A percentile compares a stretch with the other conserved stretches of the same genome.
These are phyloP conservation scores for Sciurus carolinensis DNA, from an alignment of 2,797 vertebrate genomes.

Conservation along the genomic window DNA sequence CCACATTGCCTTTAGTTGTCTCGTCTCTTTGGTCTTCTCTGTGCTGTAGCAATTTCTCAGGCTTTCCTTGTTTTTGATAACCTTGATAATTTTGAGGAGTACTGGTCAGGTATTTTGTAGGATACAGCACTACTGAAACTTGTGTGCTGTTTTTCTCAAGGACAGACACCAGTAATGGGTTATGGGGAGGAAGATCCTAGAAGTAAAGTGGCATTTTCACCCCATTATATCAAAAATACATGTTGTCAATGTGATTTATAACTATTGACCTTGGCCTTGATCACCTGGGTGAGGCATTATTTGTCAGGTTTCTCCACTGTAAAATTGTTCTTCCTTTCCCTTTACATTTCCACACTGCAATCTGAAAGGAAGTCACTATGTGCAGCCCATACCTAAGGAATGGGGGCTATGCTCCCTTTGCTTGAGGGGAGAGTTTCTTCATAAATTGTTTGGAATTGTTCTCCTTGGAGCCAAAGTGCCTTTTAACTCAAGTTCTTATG, in stretches of 20 bases:
- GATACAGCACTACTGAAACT: not conserved
- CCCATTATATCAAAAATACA: not conserved
- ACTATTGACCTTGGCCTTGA: not conserved
- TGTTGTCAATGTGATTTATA: not conserved
- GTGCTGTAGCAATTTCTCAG: not conserved
- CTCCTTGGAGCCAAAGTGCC: not conserved
- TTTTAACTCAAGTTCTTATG: constrained; percentile 35
- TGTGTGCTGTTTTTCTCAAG: constrained; percentile 1
- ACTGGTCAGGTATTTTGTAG: not conserved
- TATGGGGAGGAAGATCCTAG: not conserved
- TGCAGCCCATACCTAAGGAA: not conserved
- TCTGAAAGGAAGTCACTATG: constrained; percentile 21
- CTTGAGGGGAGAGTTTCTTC: not conserved
- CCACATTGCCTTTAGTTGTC: not conserved
- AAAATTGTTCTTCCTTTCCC: not conserved
- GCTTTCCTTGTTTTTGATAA: not conserved
- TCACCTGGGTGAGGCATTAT: not conserved
- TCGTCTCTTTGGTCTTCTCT: not conserved
- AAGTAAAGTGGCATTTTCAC: not conserved
- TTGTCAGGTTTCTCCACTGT: not conserved
- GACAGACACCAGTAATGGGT: not conserved
- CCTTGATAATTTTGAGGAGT: not conserved
- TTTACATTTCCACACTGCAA: not conserved
- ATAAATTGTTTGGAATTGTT: constrained; percentile 52
- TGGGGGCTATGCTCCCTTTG: not conserved